Evolutionary conservation across 2,888 invertebrate genomes (phyloP), one percentile per base, ranked within the genome.

Genomic region (Agonum fuliginosum): DNA sequence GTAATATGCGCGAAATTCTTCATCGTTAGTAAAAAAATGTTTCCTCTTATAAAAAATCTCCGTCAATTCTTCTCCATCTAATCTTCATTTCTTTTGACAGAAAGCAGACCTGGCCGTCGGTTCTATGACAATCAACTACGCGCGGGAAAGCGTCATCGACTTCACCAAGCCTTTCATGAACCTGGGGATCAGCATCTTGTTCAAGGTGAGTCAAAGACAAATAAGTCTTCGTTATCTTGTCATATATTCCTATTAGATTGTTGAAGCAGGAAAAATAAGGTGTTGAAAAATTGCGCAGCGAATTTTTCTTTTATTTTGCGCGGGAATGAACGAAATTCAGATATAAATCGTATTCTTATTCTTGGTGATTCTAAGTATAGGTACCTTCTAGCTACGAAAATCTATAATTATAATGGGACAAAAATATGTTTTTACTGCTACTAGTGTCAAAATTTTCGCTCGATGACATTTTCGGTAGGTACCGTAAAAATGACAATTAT

Each of bases 151-250:
- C 85, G 95, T 95, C 78, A 95, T 97, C 81, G 96, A 96, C 87
- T 97, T 97, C 85, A 96, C 96, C 5, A 95, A 96, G 85, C 97
- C 96, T 1, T 97, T 96, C 87, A 95, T 97, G 93, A 96, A 95
- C 86, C 89, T 96, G 17, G 97, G 96, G 41, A 96, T 96, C 82
- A 93, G 95, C 82, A 96, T 97, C 82, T 89, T 96, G 76, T 95
- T 95, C 86, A 95, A 95, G 90, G 92, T 92, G 87, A 86, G 84
- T 65, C 46, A 46, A 46, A 19, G 30, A 62, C 58, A 30, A 27
- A 62, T 62, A 12, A 24, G n/a, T 54, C 54, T 10, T 54, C 54
- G 54, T 54, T 54, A 24, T n/a, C 54, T 12, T 8, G 22, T 48
- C 54, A 54, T 54, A 22, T 10, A n/a, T 54, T 54, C n/a, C 10